Percentiles rank a stretch among this genome's conserved stretches.
Conservation (phyloP, 2,797 vertebrate genomes). For the Macropus fuliginosus region DNA sequence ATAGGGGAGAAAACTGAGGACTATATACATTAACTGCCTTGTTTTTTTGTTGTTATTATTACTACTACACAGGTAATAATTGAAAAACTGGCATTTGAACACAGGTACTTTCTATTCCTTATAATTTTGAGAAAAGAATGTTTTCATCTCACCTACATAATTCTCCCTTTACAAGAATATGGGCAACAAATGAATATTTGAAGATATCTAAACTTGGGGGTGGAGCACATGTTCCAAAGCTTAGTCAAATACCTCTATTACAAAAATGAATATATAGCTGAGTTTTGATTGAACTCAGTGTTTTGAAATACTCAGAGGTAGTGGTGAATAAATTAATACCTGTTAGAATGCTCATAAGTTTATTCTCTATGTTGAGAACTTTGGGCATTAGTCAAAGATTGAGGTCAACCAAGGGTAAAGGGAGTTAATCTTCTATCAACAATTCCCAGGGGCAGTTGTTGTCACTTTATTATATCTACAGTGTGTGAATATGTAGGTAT, state of each 20-base stretch:
- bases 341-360: neutral
- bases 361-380: neutral
- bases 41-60: too few relatives aligned
- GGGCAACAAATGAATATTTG: neutral
- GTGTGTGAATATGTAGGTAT: neutral
- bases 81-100: too few relatives aligned
- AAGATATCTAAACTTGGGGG: neutral
- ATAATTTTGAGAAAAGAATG: neutral
- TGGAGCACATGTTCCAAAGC: neutral
- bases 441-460: neutral
- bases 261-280: neutral
- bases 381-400: neutral
- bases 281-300: conserved; percentile 6
- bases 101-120: neutral
- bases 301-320: conserved; percentile 26
- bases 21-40: neutral
- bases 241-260: neutral
- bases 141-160: neutral
- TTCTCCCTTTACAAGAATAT: neutral
- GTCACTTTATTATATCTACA: neutral
- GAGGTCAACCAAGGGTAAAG: neutral
- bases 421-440: neutral
- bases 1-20: neutral
- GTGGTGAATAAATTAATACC: neutral
- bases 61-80: too few relatives aligned